phyloP scores from a whole-genome alignment of 1,140 invertebrate genomes.

The Macrotrachela quadricornifera region DNA sequence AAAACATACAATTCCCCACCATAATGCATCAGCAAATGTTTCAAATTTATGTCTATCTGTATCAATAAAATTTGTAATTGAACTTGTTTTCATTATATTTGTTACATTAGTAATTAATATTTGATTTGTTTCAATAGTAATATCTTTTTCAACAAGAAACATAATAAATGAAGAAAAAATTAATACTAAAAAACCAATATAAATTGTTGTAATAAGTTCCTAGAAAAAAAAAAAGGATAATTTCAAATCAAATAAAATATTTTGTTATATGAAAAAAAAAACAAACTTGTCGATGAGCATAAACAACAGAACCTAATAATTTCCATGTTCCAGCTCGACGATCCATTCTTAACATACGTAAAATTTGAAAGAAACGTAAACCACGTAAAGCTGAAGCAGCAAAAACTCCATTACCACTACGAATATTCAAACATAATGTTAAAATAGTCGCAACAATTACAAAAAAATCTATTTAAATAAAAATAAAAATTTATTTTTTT shows the following conservation, averaged over 20 bases:
- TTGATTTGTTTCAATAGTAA: neutral
- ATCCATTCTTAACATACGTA: constrained; percentile 84
- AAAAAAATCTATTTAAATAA: neutral
- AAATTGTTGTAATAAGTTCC: constrained; percentile 82
- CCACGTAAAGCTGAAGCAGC: constrained; percentile 70
- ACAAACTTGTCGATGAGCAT: constrained; percentile 67
- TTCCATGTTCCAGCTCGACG: constrained; percentile 81
- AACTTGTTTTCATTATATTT: too few species aligned
- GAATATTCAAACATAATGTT: neutral
- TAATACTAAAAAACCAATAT: constrained; percentile 82
- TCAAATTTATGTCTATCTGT: constrained; percentile 39
- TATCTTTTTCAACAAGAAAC: constrained; percentile 78
- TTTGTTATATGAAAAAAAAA: too few species aligned
- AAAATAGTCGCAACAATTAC: neutral
- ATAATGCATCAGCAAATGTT: constrained; percentile 78
- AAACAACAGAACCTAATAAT: constrained; percentile 72
- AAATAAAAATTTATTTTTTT: neutral
- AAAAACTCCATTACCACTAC: constrained; percentile 30
- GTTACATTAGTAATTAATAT: too few species aligned
- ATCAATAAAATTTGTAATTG: neutral
- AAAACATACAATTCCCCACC: constrained; percentile 81
- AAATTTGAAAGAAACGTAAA: constrained; percentile 79
- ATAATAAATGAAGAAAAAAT: constrained; percentile 91
- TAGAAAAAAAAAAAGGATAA: constrained; percentile 23
- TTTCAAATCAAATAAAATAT: too few species aligned